Evolutionary conservation across 2,113 vertebrate genomes (phyloP), one percentile per base, ranked within the genome.

Genomic region (Zosterops japonicus): DNA sequence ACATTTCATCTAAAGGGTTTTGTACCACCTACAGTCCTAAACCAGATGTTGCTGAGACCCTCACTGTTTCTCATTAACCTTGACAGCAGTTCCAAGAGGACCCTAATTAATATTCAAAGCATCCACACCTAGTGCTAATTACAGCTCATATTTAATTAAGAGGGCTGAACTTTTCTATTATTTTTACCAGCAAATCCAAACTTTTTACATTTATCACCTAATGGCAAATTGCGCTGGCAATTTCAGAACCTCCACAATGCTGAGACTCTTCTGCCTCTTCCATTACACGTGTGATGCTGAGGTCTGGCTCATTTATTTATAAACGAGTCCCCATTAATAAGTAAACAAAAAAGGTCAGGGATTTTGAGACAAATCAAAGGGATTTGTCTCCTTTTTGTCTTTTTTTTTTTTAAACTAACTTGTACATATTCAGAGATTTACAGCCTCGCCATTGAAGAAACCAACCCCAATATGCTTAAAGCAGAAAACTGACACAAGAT

Each of bases 111-210:
- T 98, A 98, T 97, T 97, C 97, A 82, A 97, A 96, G 92, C 93
- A 95, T 96, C 97, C 97, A 94, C 91, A 96, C 96, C 97, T 96
- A 79, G 86, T 85, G 95, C 96, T 98, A 98, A 98, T 98, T 98
- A 97, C 91, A 96, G 90, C 94, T 98, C 98, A 98, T 97, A 98
- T 97, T 98, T 98, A 98, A 98, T 98, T 98, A 98, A 98, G 96
- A 98, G 85, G 91, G 81, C 47, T 87, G 89, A 97, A 97, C 90
- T 97, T 97, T 49, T 61, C 69, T 77, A 96, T 94, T 91, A 92
- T 94, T 97, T 95, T 95, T 94, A 95, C 60, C 71, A 77, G 86
- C n/a, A 91, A 81, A 91, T 97, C 94, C 89, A 94, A 90, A 96
- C 4, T 95, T 81, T 50, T 84, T 39, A 70, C 76, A 76, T 81